phyloP scores from a whole-genome alignment of 2,888 invertebrate species.

The Agrilus mali region DNA sequence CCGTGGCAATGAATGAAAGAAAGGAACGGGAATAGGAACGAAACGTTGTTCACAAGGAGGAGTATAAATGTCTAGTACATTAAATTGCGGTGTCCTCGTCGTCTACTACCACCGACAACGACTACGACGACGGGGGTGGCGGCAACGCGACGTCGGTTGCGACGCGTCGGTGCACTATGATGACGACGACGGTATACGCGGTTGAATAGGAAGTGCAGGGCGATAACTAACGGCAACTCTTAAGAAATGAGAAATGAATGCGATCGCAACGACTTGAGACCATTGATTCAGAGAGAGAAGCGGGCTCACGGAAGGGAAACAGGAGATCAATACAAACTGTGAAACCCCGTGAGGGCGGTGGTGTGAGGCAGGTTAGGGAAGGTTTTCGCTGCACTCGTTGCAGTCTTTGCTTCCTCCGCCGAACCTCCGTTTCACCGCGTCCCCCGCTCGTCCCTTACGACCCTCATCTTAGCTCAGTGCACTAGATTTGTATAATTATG shows the following conservation, averaged over 20 bases:
- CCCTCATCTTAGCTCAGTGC: conserved; percentile 20
- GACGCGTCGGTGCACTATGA: too few species aligned
- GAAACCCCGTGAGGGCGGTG: conserved; percentile 24
- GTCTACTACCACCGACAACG: too few species aligned
- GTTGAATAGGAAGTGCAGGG: neutral
- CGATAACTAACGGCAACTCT: conserved; percentile 8
- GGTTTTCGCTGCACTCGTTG: conserved; percentile 26
- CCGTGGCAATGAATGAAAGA: too few species aligned
- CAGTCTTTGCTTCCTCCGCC: conserved; percentile 28
- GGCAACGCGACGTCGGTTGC: too few species aligned
- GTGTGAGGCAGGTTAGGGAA: conserved; percentile 35
- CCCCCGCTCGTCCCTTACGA: conserved; percentile 12
- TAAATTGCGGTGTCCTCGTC: too few species aligned
- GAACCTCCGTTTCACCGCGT: conserved; percentile 20
- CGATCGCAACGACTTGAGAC: conserved; percentile 29
- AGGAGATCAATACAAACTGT: conserved; percentile 34
- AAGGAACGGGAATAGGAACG: too few species aligned
- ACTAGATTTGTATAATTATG: conserved; percentile 22
- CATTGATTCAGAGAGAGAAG: conserved; percentile 24
- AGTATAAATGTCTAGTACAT: too few species aligned
- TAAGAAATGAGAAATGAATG: conserved; percentile 21
- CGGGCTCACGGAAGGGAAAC: conserved; percentile 28
- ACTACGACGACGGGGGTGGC: too few species aligned
- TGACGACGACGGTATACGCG: too few species aligned
- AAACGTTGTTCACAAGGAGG: too few species aligned